Percentiles rank a stretch among this genome's conserved stretches.
Evolutionary conservation across 1,140 invertebrate genomes (phyloP).

Genomic region (Nasonia giraulti): DNA sequence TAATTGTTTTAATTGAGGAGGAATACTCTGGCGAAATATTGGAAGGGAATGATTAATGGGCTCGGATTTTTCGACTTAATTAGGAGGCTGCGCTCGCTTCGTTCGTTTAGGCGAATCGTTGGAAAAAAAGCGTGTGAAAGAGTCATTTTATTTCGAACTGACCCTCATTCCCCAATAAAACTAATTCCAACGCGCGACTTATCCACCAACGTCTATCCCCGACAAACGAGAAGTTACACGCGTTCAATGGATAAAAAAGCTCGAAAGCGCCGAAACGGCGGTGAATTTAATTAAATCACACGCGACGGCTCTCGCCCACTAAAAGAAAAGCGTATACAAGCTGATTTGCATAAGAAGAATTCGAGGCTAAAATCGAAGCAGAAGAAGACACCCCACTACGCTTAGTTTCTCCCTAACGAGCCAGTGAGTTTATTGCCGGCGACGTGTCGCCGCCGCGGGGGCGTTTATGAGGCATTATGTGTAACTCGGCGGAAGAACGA

Average conservation of each 20-base stretch:
- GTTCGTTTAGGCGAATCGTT: too few species aligned
- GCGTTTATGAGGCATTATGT: constrained; percentile 75
- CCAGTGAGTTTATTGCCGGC: constrained; percentile 68
- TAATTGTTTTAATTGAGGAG: background rate
- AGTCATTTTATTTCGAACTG: too few species aligned
- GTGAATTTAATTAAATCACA: constrained; percentile 40
- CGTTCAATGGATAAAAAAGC: background rate
- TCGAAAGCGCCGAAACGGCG: background rate
- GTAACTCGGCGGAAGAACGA: constrained; percentile 73
- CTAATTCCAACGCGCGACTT: background rate
- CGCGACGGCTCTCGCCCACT: background rate
- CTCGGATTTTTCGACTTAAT: background rate
- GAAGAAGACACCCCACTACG: background rate
- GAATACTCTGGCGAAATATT: background rate
- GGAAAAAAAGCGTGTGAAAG: background rate
- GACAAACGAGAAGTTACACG: too few species aligned
- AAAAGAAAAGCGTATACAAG: background rate
- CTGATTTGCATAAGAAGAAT: constrained; percentile 37
- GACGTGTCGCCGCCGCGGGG: constrained; percentile 66
- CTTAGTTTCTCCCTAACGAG: constrained; percentile 61
- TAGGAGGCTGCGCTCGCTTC: background rate
- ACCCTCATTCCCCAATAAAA: too few species aligned
- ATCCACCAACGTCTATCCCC: too few species aligned
- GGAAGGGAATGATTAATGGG: background rate
- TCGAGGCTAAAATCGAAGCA: background rate